Evolutionary conservation across 2,113 vertebrate genomes (phyloP).

Genomic region (Psittacara wagleri): DNA sequence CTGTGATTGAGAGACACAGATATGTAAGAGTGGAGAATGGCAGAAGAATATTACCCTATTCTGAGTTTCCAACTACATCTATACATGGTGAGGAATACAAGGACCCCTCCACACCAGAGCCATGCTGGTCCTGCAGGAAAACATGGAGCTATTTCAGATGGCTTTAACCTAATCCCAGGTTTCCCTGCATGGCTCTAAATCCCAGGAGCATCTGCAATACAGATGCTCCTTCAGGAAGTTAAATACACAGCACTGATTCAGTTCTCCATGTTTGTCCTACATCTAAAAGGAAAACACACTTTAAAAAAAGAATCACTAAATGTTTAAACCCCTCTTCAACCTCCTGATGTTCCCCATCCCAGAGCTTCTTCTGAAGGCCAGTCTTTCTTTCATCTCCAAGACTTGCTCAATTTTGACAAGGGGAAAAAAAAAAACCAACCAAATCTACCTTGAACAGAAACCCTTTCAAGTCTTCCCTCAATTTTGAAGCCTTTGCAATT

Average conservation of each 20-base stretch:
- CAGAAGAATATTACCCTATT: not conserved
- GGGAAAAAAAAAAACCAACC: fast-evolving
- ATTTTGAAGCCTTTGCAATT: slow-evolving; percentile 33
- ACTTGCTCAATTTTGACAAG: not conserved
- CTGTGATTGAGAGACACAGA: not conserved
- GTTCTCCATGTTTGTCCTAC: not conserved
- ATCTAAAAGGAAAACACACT: not conserved
- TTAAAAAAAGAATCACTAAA: not conserved
- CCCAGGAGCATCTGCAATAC: not conserved
- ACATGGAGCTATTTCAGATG: not conserved
- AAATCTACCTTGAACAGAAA: not conserved
- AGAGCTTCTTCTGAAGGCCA: not conserved
- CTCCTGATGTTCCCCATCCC: not conserved
- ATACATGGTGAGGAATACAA: not conserved
- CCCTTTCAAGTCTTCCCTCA: not conserved
- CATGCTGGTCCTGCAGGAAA: not conserved
- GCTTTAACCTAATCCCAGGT: not conserved
- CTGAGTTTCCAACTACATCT: not conserved
- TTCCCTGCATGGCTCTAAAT: not conserved
- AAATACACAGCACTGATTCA: not conserved
- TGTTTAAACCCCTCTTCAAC: not conserved
- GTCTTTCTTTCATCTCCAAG: not conserved
- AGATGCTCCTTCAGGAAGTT: not conserved
- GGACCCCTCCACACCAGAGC: fast-evolving
- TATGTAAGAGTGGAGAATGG: fast-evolving